Conservation (phyloP, 2,888 invertebrate species). For the Troides oblongomaculatus region DNA sequence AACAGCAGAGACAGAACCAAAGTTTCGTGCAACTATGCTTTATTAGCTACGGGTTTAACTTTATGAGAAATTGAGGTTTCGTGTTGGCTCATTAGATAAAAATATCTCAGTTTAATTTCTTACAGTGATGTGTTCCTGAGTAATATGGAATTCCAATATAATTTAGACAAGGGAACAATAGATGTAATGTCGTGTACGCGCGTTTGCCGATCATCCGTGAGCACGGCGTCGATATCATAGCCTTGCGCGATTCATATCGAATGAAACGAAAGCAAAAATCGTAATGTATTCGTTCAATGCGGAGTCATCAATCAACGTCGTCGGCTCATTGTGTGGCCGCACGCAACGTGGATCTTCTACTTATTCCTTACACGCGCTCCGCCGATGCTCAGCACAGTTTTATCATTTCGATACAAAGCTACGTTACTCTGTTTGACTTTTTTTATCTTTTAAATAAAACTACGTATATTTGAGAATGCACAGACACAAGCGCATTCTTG, state of each 20-base stretch:
- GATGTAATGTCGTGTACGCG: conserved; percentile 21
- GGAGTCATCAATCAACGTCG: conserved; percentile 75
- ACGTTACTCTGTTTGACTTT: conserved; percentile 41
- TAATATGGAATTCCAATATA: conserved; percentile 11
- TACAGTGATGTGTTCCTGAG: background rate
- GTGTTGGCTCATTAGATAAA: no score
- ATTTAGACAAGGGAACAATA: conserved; percentile 7
- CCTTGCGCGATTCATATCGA: conserved; percentile 78
- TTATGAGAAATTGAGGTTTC: no score
- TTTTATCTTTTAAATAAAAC: conserved; percentile 33
- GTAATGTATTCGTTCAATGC: conserved; percentile 79
- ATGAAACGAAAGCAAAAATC: conserved; percentile 77
- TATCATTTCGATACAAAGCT: conserved; percentile 62
- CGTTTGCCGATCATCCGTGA: conserved; percentile 31
- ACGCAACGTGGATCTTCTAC: conserved; percentile 59
- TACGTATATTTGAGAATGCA: conserved; percentile 21
- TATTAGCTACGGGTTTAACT: no score
- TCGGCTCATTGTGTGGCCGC: conserved; percentile 77
- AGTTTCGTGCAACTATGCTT: no score
- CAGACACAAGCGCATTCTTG: background rate
- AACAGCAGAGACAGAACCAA: no score
- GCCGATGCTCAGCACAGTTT: conserved; percentile 54
- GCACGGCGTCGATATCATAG: conserved; percentile 71
- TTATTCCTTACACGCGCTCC: conserved; percentile 47
- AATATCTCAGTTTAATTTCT: background rate